Conservation (phyloP, 2,113 vertebrate species). For the Indri indri region DNA sequence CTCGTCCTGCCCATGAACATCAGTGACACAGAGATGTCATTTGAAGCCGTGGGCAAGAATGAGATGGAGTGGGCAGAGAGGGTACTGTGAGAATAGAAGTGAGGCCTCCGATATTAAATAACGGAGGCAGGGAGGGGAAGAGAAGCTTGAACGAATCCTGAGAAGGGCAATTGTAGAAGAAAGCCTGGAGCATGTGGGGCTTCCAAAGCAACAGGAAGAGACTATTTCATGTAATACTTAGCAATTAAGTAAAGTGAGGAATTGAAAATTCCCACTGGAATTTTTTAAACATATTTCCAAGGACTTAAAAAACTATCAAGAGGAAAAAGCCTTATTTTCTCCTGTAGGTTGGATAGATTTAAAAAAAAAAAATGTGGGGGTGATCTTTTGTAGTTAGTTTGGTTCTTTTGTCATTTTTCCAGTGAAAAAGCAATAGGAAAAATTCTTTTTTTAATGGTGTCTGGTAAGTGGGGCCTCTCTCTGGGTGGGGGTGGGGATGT, state of each 20-base stretch:
- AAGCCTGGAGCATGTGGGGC: neutral
- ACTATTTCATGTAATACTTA: neutral
- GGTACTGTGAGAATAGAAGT: neutral
- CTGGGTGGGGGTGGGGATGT: neutral
- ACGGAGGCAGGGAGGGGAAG: neutral
- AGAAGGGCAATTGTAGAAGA: neutral
- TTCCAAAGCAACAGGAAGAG: neutral
- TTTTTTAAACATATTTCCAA: neutral
- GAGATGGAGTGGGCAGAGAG: neutral
- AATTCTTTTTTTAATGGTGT: neutral
- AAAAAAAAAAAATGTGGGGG: neutral
- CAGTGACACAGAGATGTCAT: neutral
- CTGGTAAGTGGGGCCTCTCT: neutral
- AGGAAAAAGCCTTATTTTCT: neutral
- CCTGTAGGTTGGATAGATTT: neutral
- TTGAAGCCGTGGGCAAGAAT: neutral
- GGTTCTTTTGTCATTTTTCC: neutral
- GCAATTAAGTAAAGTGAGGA: neutral
- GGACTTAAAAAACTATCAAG: neutral
- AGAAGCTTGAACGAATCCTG: neutral
- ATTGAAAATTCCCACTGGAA: neutral
- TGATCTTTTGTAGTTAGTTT: neutral
- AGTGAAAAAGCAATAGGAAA: neutral
- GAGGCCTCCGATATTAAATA: neutral
- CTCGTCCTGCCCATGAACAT: neutral